These are phyloP conservation scores for Sebastes vulpes DNA, from an alignment of 2,797 vertebrate genomes.

Conservation along the genomic window DNA sequence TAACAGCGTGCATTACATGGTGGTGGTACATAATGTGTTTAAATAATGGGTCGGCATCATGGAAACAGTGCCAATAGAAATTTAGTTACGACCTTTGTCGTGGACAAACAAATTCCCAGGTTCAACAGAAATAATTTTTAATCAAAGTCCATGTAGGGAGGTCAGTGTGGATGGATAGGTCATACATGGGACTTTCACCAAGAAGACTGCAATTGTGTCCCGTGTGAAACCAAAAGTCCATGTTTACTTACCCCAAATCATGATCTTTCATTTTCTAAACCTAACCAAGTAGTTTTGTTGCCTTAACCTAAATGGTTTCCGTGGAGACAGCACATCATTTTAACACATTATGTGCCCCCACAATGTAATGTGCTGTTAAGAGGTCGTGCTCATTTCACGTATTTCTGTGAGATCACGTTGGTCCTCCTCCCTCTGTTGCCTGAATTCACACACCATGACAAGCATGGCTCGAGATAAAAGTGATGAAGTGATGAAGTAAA, in stretches of 20 bases:
- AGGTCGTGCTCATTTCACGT: no score
- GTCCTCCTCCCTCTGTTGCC: neutral
- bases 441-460: rapidly evolving
- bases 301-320: no score
- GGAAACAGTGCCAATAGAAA: neutral
- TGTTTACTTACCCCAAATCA: neutral
- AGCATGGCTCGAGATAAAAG: neutral
- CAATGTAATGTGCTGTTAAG: no score
- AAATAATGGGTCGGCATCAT: no score
- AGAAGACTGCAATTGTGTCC: no score
- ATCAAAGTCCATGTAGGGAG: neutral
- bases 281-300: neutral
- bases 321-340: no score
- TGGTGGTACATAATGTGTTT: neutral
- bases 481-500: neutral
- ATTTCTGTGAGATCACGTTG: neutral
- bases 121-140: rapidly evolving
- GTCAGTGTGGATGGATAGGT: rapidly evolving
- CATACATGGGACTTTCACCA: no score
- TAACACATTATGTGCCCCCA: no score
- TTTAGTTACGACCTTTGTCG: neutral
- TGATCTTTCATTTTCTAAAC: neutral
- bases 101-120: no score
- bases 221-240: no score
- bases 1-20: neutral